Base-by-base conservation (phyloP, 2,113 vertebrate species). In the Pristiophorus japonicus region DNA sequence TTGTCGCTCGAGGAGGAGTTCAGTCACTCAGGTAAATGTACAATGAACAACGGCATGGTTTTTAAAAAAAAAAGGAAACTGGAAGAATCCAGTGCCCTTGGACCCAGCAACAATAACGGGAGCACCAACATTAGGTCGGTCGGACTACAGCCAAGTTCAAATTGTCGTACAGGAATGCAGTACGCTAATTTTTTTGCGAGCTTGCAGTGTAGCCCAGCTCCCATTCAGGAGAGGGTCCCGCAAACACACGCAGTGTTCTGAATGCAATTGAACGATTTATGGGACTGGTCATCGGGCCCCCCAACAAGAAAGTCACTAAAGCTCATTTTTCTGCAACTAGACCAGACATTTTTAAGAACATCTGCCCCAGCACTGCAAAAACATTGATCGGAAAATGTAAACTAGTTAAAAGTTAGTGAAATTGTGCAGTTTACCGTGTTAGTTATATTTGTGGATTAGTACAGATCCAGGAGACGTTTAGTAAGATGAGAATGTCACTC, bases 401-500 rank as follows among this genome's bases (percentile, higher is more conserved):
- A n/a, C 51, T 59, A 90, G 34, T 18, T 4, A 87, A 55, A 55
- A n/a, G 24, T 62, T 16, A 90, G 87, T 34, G 27, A 59, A 90
- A 90, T 2, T 34, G 51, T 59, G 87, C 55, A 34, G 27, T 30
- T 16, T 90, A 90, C 51, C n/a, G 51, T 5, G 16, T 59, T 90
- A 90, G 87, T 62, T 34, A 59, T 55, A 59, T 55, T 81, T 90
- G 87, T 59, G 87, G 51, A 90, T 90, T 51, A 59, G 87, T 90
- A 90, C 51, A 90, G 87, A 90, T 62, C 87, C 87, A 90, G 55
- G 30, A 30, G 11, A 27, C 70, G 34, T 51, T 90, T 90, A 55
- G 51, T 59, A 59, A 24, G 55, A 34, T 30, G 10, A 55, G 30
- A 55, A 85, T 88, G 87, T 90, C 87, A 90, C 87, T 30, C 5